Base-by-base conservation (phyloP, 2,888 invertebrate species). In the Rotaria magnacalcarata region DNA sequence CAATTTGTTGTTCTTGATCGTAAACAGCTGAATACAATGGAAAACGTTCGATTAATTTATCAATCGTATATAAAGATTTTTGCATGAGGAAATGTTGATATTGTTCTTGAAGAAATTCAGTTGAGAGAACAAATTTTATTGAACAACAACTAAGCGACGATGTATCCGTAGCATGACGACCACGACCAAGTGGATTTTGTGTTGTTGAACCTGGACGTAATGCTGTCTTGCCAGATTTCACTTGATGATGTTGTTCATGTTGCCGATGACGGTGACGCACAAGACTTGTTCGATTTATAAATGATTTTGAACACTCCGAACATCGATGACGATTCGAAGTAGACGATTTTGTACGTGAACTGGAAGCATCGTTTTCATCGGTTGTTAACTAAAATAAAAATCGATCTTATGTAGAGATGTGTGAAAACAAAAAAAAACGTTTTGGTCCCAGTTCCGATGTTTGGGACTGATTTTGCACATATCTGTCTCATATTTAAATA, bases 91-190 rank as follows among this genome's bases (percentile, higher is more conserved):
- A 80, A 24, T 47, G 80, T 80, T 80, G 80, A 47, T 14, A 47
- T 80, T 80, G 80, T n/a, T 80, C 47, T 24, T n/a, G 80, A 80
- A 80, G 43, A 80, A 80, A 80, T 47, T 80, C 80, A 47, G 47
- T 24, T 24, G 43, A 47, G 5, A 80, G 47, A n/a, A n/a, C n/a
- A 24, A 80, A 47, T n/a, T 80, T 80, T 19, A 80, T 80, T 80
- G 43, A 47, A 47, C 80, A 80, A 47, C 80, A 80, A 80, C 80
- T 80, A 47, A 80, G 47, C 14, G 80, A 47, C n/a, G 80, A 80
- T n/a, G 80, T 80, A 47, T 80, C 80, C 11, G 43, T 43, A 5
- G 80, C 43, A 80, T 80, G 80, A 47, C 47, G 80, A n/a, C 80
- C 47, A 43, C 43, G 43, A 14, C 47, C 47, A n/a, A 43, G 47